These are phyloP conservation scores for Parasteatoda tepidariorum DNA, from an alignment of 1,140 invertebrate genomes.

Conservation along the genomic window DNA sequence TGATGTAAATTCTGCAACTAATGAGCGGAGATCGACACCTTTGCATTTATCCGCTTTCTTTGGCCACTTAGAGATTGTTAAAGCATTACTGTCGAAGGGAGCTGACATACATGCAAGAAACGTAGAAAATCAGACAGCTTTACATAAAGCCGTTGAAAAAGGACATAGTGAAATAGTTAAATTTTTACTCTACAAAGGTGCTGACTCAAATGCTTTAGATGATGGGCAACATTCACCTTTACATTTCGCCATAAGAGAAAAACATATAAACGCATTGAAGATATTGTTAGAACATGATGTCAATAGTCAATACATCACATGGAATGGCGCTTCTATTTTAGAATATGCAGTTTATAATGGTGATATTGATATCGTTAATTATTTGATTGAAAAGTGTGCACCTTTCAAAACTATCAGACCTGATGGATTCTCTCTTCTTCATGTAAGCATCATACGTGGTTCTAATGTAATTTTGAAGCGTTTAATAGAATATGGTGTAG, in stretches of 20 bases:
- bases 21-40: background rate
- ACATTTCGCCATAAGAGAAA: too few relatives aligned
- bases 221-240: too few relatives aligned
- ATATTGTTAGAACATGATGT: background rate
- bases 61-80: background rate
- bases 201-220: too few relatives aligned
- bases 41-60: background rate
- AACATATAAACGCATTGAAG: too few relatives aligned
- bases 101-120: background rate
- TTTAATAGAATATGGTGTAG: conserved; percentile 11
- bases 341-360: background rate
- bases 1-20: background rate
- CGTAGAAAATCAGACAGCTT: background rate
- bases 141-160: background rate
- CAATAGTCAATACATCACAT: conserved; percentile 62
- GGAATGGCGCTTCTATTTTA: background rate
- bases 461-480: background rate
- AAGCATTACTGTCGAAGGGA: background rate
- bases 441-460: background rate
- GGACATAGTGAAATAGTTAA: conserved; percentile 6
- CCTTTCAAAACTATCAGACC: background rate
- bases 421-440: background rate
- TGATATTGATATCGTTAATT: background rate
- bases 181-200: too few relatives aligned
- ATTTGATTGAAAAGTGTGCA: background rate